Evolutionary conservation across 1,140 invertebrate species (phyloP).

Genomic region (Tetramorium simillimum): DNA sequence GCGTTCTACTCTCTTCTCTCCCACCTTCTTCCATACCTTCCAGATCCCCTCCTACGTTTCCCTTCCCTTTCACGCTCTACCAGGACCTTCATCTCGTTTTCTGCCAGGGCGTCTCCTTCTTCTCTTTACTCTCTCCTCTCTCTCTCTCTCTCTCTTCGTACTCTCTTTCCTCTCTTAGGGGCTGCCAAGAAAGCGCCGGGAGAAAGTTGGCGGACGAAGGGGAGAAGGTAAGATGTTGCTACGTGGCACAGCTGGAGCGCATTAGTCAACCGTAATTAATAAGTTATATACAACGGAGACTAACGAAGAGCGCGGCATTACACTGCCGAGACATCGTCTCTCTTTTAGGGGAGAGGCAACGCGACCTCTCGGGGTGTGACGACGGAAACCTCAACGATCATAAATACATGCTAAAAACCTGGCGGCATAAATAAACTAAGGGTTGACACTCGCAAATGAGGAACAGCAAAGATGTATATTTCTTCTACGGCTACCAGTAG

Average conservation of each 20-base stretch:
- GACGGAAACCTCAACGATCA: slow-evolving; percentile 65
- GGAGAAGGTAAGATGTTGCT: slow-evolving; percentile 55
- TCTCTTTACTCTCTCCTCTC: slow-evolving; percentile 63
- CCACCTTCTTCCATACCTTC: slow-evolving; percentile 59
- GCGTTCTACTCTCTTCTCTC: slow-evolving; percentile 72
- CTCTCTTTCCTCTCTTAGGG: slow-evolving; percentile 62
- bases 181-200: slow-evolving; percentile 51
- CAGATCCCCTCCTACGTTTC: slow-evolving; percentile 23
- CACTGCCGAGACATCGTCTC: slow-evolving; percentile 42
- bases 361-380: slow-evolving; percentile 53
- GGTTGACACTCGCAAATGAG: slow-evolving; percentile 65
- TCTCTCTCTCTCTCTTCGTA: slow-evolving; percentile 15
- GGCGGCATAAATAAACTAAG: slow-evolving; percentile 68
- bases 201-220: slow-evolving; percentile 59
- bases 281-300: slow-evolving; percentile 70
- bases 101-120: slow-evolving; percentile 58
- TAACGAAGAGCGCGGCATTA: slow-evolving; percentile 69
- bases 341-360: slow-evolving; percentile 28
- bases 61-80: slow-evolving; percentile 19
- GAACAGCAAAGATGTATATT: slow-evolving; percentile 45
- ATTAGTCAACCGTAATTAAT: slow-evolving; percentile 78
- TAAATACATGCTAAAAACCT: slow-evolving; percentile 70
- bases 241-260: slow-evolving; percentile 74
- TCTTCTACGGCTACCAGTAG: slow-evolving; percentile 13
- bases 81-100: slow-evolving; percentile 26